Percentiles rank a stretch among this genome's conserved stretches.
Evolutionary conservation across 2,888 invertebrate genomes (phyloP).

Genomic region (Magallana nippona): DNA sequence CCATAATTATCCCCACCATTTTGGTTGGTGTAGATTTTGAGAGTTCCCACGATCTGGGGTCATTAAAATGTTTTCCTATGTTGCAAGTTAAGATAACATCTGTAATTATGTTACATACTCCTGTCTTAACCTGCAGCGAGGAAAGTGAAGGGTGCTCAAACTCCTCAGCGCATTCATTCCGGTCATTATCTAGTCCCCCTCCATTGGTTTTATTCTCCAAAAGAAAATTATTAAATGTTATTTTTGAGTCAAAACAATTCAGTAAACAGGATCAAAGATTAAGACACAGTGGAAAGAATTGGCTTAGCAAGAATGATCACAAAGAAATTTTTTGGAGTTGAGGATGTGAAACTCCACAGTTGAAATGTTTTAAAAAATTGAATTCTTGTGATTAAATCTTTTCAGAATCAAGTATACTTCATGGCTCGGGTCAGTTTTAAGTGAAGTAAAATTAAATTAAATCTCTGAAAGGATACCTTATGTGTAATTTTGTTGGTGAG

Average conservation of each 20-base stretch:
- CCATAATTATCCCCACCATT: slow-evolving; percentile 24
- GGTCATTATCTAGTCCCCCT: not conserved
- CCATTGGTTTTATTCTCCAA: not conserved
- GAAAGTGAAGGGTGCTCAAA: not conserved
- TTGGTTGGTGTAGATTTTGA: slow-evolving; percentile 79
- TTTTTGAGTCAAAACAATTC: slow-evolving; percentile 2
- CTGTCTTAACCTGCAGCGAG: slow-evolving; percentile 9
- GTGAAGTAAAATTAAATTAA: too few species aligned
- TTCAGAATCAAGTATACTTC: too few species aligned
- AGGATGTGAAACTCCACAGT: not conserved
- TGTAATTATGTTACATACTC: slow-evolving; percentile 32
- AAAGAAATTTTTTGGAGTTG: not conserved
- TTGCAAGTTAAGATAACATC: slow-evolving; percentile 34
- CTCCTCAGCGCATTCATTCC: not conserved
- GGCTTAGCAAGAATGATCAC: not conserved
- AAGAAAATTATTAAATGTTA: slow-evolving; percentile 12
- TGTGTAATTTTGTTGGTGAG: too few species aligned
- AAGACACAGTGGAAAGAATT: not conserved
- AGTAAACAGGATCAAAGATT: slow-evolving; percentile 18
- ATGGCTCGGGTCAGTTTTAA: too few species aligned
- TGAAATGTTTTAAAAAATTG: not conserved
- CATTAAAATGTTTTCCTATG: slow-evolving; percentile 35
- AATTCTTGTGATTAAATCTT: not conserved
- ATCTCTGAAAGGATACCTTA: too few species aligned
- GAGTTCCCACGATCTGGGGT: slow-evolving; percentile 75